Evolutionary conservation across 2,888 invertebrate genomes (phyloP).

Genomic region (Pachydiplax longipennis): DNA sequence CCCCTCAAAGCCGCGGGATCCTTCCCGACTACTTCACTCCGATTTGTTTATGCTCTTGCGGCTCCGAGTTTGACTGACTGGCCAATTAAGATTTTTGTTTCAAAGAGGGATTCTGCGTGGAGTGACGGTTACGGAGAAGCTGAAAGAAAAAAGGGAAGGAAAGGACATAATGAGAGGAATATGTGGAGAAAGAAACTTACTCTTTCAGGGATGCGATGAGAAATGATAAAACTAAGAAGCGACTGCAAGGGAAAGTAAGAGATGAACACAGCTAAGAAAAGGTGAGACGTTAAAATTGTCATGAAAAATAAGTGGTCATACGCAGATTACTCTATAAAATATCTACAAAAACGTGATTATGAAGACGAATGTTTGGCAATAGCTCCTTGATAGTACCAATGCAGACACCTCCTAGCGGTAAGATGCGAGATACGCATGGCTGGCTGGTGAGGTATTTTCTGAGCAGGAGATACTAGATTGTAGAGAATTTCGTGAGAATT

Average conservation of each 20-base stretch:
- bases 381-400: too few relatives aligned
- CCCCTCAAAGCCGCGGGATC: background rate
- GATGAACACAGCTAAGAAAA: background rate
- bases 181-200: background rate
- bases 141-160: background rate
- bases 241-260: too few relatives aligned
- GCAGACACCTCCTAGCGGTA: too few relatives aligned
- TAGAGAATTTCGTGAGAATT: too few relatives aligned
- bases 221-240: background rate
- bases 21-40: background rate
- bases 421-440: too few relatives aligned
- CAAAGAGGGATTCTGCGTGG: background rate
- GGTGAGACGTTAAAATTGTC: background rate
- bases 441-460: too few relatives aligned
- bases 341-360: too few relatives aligned
- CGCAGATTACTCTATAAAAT: too few relatives aligned
- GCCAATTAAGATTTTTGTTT: slow-evolving; percentile 1
- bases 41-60: background rate
- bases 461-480: too few relatives aligned
- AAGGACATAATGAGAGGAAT: background rate
- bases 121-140: background rate
- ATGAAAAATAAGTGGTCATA: too few relatives aligned
- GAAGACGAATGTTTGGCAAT: too few relatives aligned
- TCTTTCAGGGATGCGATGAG: background rate
- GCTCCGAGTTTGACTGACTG: background rate